These are phyloP conservation scores for Romanogobio albipinnatus DNA, from an alignment of 2,113 vertebrate genomes.

Conservation along the genomic window DNA sequence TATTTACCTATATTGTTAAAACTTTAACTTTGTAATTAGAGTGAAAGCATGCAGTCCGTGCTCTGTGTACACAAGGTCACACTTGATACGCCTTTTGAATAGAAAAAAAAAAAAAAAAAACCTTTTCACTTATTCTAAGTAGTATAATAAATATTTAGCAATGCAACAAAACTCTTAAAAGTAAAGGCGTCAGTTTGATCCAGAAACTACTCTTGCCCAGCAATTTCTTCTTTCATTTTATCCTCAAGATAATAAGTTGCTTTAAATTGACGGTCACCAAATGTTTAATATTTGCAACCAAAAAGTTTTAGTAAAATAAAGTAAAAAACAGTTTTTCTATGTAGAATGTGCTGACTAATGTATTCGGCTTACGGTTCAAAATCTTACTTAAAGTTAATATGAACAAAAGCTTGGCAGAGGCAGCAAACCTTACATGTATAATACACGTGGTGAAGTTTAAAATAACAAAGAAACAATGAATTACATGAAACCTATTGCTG, in stretches of 20 bases:
- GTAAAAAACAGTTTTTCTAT: neutral
- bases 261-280: neutral
- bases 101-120: too few relatives aligned
- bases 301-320: neutral
- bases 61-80: conserved; percentile 4
- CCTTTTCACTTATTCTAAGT: neutral
- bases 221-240: neutral
- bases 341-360: neutral
- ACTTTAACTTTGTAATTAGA: neutral
- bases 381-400: neutral
- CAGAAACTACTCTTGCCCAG: neutral
- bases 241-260: too few relatives aligned
- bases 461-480: neutral
- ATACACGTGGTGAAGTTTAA: neutral
- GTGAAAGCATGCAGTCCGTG: neutral
- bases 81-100: neutral
- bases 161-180: neutral
- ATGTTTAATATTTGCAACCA: neutral
- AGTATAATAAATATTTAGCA: neutral
- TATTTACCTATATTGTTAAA: neutral
- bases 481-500: neutral
- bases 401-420: neutral
- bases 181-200: neutral
- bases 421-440: neutral
- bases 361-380: neutral